These are phyloP conservation scores for Poeciliopsis gracilis DNA, from an alignment of 2,797 vertebrate species.

Conservation along the genomic window DNA sequence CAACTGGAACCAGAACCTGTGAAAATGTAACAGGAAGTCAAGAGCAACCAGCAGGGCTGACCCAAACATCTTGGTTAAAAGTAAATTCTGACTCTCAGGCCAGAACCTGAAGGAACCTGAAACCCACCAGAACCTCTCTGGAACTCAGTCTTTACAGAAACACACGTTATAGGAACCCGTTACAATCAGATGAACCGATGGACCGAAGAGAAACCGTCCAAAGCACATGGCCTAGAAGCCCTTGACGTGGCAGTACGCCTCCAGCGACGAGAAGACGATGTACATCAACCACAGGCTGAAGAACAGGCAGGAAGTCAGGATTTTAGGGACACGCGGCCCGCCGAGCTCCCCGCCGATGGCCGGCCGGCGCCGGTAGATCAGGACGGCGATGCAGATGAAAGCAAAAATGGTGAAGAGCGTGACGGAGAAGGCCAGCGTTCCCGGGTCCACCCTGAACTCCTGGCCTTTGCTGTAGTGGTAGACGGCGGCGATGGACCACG, in stretches of 20 bases:
- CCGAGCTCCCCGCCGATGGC: slow-evolving; percentile 96
- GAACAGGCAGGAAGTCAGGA: slow-evolving; percentile 89
- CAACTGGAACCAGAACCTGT: neutral
- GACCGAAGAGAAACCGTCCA: neutral
- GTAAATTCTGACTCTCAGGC: neutral
- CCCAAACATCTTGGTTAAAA: neutral
- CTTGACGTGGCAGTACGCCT: slow-evolving; percentile 95
- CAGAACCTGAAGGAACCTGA: neutral
- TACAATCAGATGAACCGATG: neutral
- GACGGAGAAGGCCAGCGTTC: slow-evolving; percentile 95
- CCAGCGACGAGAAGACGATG: slow-evolving; percentile 95
- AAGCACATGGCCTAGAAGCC: slow-evolving; percentile 66
- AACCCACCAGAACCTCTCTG: neutral
- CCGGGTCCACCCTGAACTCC: slow-evolving; percentile 88
- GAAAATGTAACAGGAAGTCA: neutral
- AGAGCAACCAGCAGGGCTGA: neutral
- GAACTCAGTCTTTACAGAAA: slow-evolving; percentile 8
- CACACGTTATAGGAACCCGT: slow-evolving; percentile 5
- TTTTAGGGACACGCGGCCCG: slow-evolving; percentile 90
- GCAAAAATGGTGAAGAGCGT: slow-evolving; percentile 98
- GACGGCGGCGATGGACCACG: slow-evolving; percentile 96
- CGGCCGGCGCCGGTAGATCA: slow-evolving; percentile 93
- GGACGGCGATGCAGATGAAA: slow-evolving; percentile 92
- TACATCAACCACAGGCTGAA: slow-evolving; percentile 97
- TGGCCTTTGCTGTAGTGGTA: slow-evolving; percentile 86